Evolutionary conservation across 1,140 invertebrate genomes (phyloP).

Genomic region (Aphis craccivora): DNA sequence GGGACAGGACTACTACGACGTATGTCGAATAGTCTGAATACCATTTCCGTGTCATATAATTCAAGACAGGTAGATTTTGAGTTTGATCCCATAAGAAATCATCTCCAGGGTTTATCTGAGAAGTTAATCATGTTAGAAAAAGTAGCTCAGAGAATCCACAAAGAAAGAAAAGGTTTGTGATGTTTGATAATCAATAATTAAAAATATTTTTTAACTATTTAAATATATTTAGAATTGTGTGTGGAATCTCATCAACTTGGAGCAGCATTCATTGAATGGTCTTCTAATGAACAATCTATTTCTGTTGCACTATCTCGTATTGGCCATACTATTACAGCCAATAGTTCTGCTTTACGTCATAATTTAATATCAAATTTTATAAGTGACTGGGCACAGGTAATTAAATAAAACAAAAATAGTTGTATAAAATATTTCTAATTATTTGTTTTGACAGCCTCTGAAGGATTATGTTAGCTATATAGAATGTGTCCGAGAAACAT

Average conservation of each 20-base stretch:
- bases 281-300: slow-evolving; percentile 47
- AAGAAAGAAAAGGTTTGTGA: slow-evolving; percentile 59
- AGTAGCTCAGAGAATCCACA: slow-evolving; percentile 56
- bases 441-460: slow-evolving; percentile 66
- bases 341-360: slow-evolving; percentile 31
- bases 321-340: slow-evolving; percentile 48
- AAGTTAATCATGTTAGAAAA: slow-evolving; percentile 59
- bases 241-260: slow-evolving; percentile 54
- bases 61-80: slow-evolving; percentile 58
- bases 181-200: background rate
- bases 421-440: background rate
- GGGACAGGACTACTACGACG: slow-evolving; percentile 55
- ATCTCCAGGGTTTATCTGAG: slow-evolving; percentile 56
- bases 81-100: slow-evolving; percentile 58
- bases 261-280: slow-evolving; percentile 52
- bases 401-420: background rate
- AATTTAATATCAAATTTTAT: slow-evolving; percentile 22
- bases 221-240: slow-evolving; percentile 27
- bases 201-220: background rate
- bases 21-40: slow-evolving; percentile 59
- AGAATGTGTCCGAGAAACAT: slow-evolving; percentile 74
- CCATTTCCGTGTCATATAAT: slow-evolving; percentile 56
- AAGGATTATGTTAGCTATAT: slow-evolving; percentile 76
- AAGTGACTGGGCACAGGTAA: slow-evolving; percentile 52
- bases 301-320: slow-evolving; percentile 35